Conservation (phyloP, 2,113 vertebrate species). For the Laticauda laticaudata region DNA sequence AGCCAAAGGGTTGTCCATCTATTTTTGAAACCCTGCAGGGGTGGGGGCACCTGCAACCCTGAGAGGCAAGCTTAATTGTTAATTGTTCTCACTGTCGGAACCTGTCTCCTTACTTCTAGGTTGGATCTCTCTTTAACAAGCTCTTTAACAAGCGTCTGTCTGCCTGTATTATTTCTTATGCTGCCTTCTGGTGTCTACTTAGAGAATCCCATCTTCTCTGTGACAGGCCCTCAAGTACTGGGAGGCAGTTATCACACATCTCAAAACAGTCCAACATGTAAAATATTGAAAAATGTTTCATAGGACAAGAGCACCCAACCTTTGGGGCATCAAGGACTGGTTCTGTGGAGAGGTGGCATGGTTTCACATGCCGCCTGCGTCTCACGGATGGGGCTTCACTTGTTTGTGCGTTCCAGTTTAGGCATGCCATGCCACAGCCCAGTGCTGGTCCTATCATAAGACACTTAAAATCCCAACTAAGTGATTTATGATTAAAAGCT, state of each 20-base stretch:
- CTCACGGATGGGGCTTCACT: too few relatives aligned
- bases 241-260: not conserved
- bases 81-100: not conserved
- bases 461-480: not conserved
- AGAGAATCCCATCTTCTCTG: not conserved
- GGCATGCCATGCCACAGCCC: too few relatives aligned
- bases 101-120: not conserved
- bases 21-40: not conserved
- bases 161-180: not conserved
- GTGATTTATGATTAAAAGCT: not conserved
- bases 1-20: not conserved
- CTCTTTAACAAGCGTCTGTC: not conserved
- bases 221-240: not conserved
- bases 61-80: not conserved
- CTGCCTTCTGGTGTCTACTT: not conserved
- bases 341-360: too few relatives aligned
- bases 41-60: not conserved
- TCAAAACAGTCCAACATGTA: not conserved
- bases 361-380: too few relatives aligned
- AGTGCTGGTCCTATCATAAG: not conserved
- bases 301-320: not conserved
- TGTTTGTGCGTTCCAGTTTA: too few relatives aligned
- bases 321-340: too few relatives aligned
- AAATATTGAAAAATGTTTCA: not conserved
- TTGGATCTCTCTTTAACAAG: not conserved